Percentiles rank a stretch among this genome's conserved stretches.
These are phyloP conservation scores for Xiphydria camelus DNA, from an alignment of 2,888 invertebrate genomes.

Conservation along the genomic window DNA sequence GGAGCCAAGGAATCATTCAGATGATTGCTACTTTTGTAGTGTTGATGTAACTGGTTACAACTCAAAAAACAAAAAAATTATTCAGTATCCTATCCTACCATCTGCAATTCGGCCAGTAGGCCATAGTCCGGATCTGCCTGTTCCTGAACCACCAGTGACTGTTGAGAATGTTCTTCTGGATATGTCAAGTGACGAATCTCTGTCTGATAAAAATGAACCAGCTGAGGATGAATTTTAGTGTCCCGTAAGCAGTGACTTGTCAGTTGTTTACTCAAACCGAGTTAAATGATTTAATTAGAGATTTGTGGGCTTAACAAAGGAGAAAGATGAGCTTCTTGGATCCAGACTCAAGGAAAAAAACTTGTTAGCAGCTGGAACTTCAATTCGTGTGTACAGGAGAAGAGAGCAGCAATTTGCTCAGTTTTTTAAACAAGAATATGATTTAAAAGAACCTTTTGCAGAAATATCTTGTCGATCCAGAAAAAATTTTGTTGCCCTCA, in stretches of 20 bases:
- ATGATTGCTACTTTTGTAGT: slow-evolving; percentile 26
- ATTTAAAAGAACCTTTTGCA: too few relatives aligned
- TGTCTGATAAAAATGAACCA: background rate
- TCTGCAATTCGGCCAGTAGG: slow-evolving; percentile 3
- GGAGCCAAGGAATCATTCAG: slow-evolving; percentile 27
- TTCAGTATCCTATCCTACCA: slow-evolving; percentile 2
- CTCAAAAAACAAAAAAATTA: slow-evolving; percentile 18
- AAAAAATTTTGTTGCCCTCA: too few relatives aligned
- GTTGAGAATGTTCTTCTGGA: background rate
- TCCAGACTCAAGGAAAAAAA: slow-evolving; percentile 25
- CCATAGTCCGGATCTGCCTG: background rate
- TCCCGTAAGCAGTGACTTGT: slow-evolving; percentile 7
- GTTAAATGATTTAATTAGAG: slow-evolving; percentile 29
- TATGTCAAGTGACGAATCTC: background rate
- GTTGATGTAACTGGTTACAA: slow-evolving; percentile 21
- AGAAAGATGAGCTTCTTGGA: slow-evolving; percentile 23
- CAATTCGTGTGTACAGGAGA: slow-evolving; percentile 15
- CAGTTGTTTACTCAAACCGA: slow-evolving; percentile 24
- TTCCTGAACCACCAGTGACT: background rate
- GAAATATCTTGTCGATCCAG: too few relatives aligned
- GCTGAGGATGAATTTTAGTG: background rate
- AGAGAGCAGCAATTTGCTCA: slow-evolving; percentile 15
- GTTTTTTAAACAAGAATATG: slow-evolving; percentile 8
- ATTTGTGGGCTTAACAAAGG: slow-evolving; percentile 28
- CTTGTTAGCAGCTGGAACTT: slow-evolving; percentile 11